Evolutionary conservation across 2,113 vertebrate species (phyloP).

Genomic region (Nymphicus hollandicus): DNA sequence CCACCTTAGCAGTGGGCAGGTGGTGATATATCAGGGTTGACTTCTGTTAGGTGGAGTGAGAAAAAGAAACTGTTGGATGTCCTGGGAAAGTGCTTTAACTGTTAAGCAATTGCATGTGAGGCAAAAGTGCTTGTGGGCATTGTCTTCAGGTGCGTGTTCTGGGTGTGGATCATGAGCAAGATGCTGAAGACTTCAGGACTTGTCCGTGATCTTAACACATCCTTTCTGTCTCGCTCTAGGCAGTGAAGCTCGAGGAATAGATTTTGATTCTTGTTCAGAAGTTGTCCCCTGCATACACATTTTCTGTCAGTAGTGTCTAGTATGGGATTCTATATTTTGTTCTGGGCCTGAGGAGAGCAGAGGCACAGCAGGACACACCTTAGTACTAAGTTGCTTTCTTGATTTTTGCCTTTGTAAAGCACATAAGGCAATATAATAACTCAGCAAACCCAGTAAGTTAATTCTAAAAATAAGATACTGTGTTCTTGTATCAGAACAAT

Average conservation of each 20-base stretch:
- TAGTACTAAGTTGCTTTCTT: not conserved
- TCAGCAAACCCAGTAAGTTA: accelerated
- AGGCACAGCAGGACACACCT: not conserved
- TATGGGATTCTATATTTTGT: accelerated
- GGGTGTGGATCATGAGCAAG: not conserved
- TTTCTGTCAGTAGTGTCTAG: not conserved
- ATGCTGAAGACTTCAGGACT: not conserved
- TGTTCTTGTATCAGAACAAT: not conserved
- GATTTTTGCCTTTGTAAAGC: not conserved
- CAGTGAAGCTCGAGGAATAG: not conserved
- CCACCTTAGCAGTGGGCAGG: not conserved
- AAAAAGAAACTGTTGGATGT: not conserved
- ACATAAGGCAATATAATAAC: not conserved
- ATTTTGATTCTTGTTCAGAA: not conserved
- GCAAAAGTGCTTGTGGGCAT: not conserved
- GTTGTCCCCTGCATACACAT: not conserved
- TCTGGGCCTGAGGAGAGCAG: not conserved
- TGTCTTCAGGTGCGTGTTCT: accelerated
- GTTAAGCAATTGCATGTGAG: not conserved
- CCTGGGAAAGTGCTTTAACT: not conserved
- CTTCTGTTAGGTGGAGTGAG: not conserved
- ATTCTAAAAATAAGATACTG: not conserved
- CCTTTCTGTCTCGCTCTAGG: not conserved
- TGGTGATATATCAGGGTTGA: not conserved
- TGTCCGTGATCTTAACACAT: not conserved